A percentile compares a stretch with the other conserved stretches of the same genome.
These are phyloP conservation scores for Patella caerulea DNA, from an alignment of 2,888 invertebrate genomes.

Conservation along the genomic window DNA sequence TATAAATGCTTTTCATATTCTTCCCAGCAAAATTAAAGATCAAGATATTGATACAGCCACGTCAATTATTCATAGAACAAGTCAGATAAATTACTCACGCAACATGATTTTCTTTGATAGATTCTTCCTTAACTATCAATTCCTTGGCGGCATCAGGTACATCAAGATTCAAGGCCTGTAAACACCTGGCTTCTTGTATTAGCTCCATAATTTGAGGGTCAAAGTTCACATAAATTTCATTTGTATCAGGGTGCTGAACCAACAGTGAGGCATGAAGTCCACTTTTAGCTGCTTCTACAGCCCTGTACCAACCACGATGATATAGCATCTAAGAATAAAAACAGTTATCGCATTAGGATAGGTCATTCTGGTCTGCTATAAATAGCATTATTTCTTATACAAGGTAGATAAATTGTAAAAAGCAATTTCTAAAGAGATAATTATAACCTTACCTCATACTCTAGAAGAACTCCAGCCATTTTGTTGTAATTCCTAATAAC, in stretches of 20 bases:
- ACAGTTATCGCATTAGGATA: neutral
- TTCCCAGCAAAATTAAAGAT: too few relatives aligned
- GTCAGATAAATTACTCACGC: constrained; percentile 52
- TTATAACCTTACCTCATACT: constrained; percentile 66
- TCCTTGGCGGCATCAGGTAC: constrained; percentile 68
- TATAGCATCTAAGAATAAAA: constrained; percentile 64
- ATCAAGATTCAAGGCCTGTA: constrained; percentile 69
- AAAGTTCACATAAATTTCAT: constrained; percentile 70
- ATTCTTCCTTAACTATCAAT: constrained; percentile 66
- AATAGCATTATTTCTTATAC: neutral
- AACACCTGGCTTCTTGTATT: constrained; percentile 71
- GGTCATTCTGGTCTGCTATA: neutral
- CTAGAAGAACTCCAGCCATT: constrained; percentile 71
- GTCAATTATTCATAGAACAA: too few relatives aligned
- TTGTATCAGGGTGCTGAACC: constrained; percentile 74
- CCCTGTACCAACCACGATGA: constrained; percentile 70
- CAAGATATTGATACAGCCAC: too few relatives aligned
- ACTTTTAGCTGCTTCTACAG: constrained; percentile 67
- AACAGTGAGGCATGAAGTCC: constrained; percentile 73
- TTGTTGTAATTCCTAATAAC: constrained; percentile 71
- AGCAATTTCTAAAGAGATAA: neutral
- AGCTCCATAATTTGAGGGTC: constrained; percentile 71
- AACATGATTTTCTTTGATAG: constrained; percentile 62
- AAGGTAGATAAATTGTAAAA: neutral
- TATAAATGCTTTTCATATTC: neutral